Percentiles rank a stretch among this genome's conserved stretches.
Conservation (phyloP, 2,888 invertebrate species). For the Altica lythri region DNA sequence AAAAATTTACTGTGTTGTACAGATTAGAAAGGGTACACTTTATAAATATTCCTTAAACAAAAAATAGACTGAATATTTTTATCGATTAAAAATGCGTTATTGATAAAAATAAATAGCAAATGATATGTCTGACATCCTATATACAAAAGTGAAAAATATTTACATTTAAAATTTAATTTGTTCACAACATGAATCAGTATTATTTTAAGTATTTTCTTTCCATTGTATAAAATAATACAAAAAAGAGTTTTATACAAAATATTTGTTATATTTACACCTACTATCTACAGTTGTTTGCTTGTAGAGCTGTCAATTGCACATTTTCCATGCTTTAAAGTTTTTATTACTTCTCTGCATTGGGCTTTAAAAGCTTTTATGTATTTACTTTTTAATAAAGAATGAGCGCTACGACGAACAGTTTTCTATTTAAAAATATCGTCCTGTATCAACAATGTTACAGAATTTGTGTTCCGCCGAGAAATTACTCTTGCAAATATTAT, state of each 20-base stretch:
- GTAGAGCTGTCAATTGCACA: constrained; percentile 43
- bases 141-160: constrained; percentile 34
- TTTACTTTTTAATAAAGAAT: neutral
- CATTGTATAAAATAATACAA: constrained; percentile 34
- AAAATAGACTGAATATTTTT: constrained; percentile 15
- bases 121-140: constrained; percentile 41
- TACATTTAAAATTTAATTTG: constrained; percentile 30
- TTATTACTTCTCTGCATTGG: constrained; percentile 16
- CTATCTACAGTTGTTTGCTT: constrained; percentile 39
- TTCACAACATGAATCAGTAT: constrained; percentile 26
- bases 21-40: too few relatives aligned
- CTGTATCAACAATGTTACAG: neutral
- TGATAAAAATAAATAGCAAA: constrained; percentile 36
- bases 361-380: constrained; percentile 13
- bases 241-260: constrained; percentile 36
- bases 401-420: constrained; percentile 5
- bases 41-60: too few relatives aligned
- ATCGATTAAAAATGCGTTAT: constrained; percentile 12
- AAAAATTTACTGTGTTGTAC: too few relatives aligned
- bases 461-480: constrained; percentile 6
- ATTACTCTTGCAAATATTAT: constrained; percentile 5
- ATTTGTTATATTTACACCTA: constrained; percentile 36
- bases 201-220: constrained; percentile 26
- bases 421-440: neutral
- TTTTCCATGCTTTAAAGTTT: constrained; percentile 39